Evolutionary conservation across 1,140 invertebrate species (phyloP), one percentile per base, ranked within the genome.

Genomic region (Thrips palmi): DNA sequence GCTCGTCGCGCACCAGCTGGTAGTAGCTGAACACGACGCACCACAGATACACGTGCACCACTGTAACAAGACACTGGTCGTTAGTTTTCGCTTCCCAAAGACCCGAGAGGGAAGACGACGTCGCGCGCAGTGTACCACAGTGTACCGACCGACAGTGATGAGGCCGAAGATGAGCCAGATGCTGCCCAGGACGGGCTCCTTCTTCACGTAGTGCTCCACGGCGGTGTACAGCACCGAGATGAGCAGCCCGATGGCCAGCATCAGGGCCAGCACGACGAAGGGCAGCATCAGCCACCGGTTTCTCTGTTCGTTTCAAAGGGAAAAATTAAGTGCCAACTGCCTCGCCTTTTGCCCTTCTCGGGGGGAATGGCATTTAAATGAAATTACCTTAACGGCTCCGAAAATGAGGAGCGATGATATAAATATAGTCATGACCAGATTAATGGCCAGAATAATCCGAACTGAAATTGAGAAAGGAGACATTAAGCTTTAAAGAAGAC

Each of bases 231-330:
- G 63, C 15, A 82, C 65, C 37, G 75, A 81, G 39, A 83, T 70
- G 15, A 80, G 53, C 29, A 82, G 50, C 4, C 71, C 75, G 38
- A 83, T 63, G 1, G 71, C 71, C 21, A 83, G 58, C 63, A 83
- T 76, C 22, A 82, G 68, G 0, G 76, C 77, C 17, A 83, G 56
- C 18, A 79, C 65, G 11, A 85, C 75, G 76, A 77, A 85, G 20
- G 80, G 80, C 15, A 82, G 59, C 78, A 84, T 81, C 43, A 81
- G 55, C 55, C 71, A 79, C 41, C 74, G 76, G 46, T 79, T 77
- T 51, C 70, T 64, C 79, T 84, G 56, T 11, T 27, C 12, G 24
- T 8, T n/a, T n/a, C n/a, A n/a, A n/a, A n/a, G n/a, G n/a, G n/a
- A n/a, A n/a, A n/a, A n/a, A n/a, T n/a, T n/a, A n/a, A n/a, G n/a